Evolutionary conservation across 2,797 vertebrate genomes (phyloP), one percentile per base, ranked within the genome.

Genomic region (Fistularia tabacaria): DNA sequence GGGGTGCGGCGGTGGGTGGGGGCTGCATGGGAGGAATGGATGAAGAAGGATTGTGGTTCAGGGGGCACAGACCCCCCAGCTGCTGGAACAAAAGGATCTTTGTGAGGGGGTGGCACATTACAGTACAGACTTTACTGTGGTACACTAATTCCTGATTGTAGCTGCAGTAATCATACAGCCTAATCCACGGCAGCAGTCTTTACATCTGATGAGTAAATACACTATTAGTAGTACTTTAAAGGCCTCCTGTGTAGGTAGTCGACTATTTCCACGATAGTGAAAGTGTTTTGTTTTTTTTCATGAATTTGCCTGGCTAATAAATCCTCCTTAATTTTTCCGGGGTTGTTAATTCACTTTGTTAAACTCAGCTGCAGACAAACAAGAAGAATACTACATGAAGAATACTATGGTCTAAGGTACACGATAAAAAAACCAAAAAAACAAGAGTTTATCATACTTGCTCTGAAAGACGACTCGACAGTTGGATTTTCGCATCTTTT

Each of bases 1-100:
- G n/a, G n/a, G n/a, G n/a, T n/a, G n/a, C n/a, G n/a, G n/a, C n/a
- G n/a, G n/a, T n/a, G 57, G 48, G 38, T 67, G 59, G 66, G 11
- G 8, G 25, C 15, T 14, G 54, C 44, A 55, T 49, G 47, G 25
- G 54, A 42, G 38, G 38, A 54, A 53, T 38, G 56, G 65, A 49
- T 13, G 25, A 42, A 47, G 14, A 57, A 51, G 51, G 66, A 54
- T 69, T 69, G 41, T 59, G 43, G 25, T 25, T 25, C 25, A 25
- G 62, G 66, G 64, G 62, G 62, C 51, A 57, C 14, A 49, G 73
- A 80, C 77, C 83, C 84, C 84, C 83, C 68, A 82, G 67, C 63
- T 56, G 58, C 62, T 75, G 58, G 64, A 87, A 90, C 88, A 91
- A 90, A 88, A 81, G 78, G 60, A 51, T 44, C 80, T 84, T 90